These are phyloP conservation scores for Pteropus rufus DNA, from an alignment of 2,797 vertebrate species.

Conservation along the genomic window DNA sequence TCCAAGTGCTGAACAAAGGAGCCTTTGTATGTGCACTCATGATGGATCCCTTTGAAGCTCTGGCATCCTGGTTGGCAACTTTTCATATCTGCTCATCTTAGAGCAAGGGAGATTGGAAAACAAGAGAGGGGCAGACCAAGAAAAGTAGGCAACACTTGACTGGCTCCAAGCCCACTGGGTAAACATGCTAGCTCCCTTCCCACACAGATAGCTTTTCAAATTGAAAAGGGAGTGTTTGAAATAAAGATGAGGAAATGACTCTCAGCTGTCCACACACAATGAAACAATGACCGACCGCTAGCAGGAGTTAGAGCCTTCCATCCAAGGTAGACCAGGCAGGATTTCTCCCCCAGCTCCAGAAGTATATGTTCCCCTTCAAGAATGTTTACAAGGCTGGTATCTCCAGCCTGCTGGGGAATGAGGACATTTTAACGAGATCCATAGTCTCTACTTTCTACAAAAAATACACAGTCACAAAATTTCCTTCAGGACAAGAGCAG, in stretches of 20 bases:
- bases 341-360: background rate
- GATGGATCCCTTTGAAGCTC: conserved; percentile 81
- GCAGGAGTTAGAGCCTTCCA: background rate
- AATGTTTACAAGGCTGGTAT: background rate
- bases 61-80: conserved; percentile 76
- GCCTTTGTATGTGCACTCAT: conserved; percentile 74
- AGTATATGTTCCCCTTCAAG: background rate
- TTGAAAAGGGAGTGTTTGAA: conserved; percentile 67
- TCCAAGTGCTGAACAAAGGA: conserved; percentile 75
- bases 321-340: background rate
- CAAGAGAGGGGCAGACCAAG: conserved; percentile 28
- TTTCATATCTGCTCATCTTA: conserved; percentile 80
- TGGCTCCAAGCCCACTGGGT: conserved; percentile 66
- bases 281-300: background rate
- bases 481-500: background rate
- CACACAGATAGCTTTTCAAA: conserved; percentile 53
- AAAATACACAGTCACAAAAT: background rate
- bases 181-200: conserved; percentile 60
- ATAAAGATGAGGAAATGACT: conserved; percentile 62
- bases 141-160: conserved; percentile 56
- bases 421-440: background rate
- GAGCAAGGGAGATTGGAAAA: conserved; percentile 72
- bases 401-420: background rate
- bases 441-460: background rate
- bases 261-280: conserved; percentile 63